Evolutionary conservation across 1,140 invertebrate genomes (phyloP).

Genomic region (Plutomurus gul): DNA sequence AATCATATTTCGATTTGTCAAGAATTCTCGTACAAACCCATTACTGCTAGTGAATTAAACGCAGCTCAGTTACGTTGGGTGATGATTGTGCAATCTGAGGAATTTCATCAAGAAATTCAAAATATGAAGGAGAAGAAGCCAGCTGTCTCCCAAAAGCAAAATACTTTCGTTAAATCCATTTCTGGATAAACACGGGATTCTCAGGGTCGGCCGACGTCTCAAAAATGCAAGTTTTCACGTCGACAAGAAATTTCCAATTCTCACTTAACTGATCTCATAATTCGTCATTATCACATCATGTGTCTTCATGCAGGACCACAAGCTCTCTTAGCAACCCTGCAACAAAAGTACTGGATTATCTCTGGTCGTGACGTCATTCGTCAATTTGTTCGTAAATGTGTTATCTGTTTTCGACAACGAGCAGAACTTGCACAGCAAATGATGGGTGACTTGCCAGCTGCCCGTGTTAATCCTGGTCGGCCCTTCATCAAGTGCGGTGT

Average conservation of each 20-base stretch:
- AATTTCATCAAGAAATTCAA: not conserved
- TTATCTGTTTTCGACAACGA: constrained; percentile 50
- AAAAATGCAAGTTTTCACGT: not conserved
- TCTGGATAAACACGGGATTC: not conserved
- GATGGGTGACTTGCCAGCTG: constrained; percentile 56
- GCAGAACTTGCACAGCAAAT: not conserved
- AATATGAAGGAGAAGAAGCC: not conserved
- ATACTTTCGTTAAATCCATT: not conserved
- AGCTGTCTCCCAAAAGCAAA: not conserved
- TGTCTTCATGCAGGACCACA: constrained; percentile 57
- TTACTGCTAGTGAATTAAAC: not conserved
- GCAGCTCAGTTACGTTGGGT: not conserved
- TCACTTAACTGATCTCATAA: constrained; percentile 55
- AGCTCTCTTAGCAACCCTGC: constrained; percentile 46
- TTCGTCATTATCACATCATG: constrained; percentile 55
- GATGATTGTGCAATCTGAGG: not conserved
- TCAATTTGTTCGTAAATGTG: constrained; percentile 53
- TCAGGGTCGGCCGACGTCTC: not conserved
- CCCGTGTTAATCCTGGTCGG: constrained; percentile 51
- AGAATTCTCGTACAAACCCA: too few species aligned
- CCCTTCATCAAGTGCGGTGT: constrained; percentile 54
- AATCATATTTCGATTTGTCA: too few species aligned
- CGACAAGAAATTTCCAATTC: not conserved
- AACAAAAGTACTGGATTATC: constrained; percentile 54
- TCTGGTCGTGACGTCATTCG: constrained; percentile 50